phyloP scores from a whole-genome alignment of 2,888 invertebrate genomes.

The Monoplex corrugatus region DNA sequence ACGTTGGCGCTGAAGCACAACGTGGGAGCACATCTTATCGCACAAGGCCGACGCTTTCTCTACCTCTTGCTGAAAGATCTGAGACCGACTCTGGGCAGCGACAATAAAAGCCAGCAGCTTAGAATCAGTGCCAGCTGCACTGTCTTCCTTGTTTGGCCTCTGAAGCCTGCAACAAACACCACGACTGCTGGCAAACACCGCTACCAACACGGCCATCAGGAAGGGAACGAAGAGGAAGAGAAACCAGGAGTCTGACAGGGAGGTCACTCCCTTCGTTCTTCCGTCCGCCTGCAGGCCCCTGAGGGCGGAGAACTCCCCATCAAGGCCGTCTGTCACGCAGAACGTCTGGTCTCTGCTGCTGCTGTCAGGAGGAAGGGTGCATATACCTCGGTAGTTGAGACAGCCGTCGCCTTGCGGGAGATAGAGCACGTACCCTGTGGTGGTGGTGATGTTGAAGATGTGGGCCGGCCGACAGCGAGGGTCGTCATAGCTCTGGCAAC shows the following conservation, averaged over 20 bases:
- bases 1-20: not conserved
- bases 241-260: conserved; percentile 11
- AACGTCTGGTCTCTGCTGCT: not conserved
- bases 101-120: not conserved
- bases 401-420: conserved; percentile 43
- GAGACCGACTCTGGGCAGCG: conserved; percentile 16
- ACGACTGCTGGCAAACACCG: not conserved
- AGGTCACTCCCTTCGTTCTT: not conserved
- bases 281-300: not conserved
- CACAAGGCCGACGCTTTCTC: not conserved
- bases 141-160: too few species aligned
- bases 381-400: conserved; percentile 38
- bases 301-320: conserved; percentile 8
- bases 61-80: not conserved
- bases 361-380: not conserved
- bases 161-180: not conserved
- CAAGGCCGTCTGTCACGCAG: not conserved
- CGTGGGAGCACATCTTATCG: not conserved
- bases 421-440: not conserved
- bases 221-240: conserved; percentile 14
- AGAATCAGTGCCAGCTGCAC: not conserved
- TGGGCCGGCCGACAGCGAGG: conserved; percentile 54
- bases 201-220: not conserved
- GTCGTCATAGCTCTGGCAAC: conserved; percentile 58
- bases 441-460: conserved; percentile 41